Conservation (phyloP, 2,888 invertebrate species). For the Phengaris arion region DNA sequence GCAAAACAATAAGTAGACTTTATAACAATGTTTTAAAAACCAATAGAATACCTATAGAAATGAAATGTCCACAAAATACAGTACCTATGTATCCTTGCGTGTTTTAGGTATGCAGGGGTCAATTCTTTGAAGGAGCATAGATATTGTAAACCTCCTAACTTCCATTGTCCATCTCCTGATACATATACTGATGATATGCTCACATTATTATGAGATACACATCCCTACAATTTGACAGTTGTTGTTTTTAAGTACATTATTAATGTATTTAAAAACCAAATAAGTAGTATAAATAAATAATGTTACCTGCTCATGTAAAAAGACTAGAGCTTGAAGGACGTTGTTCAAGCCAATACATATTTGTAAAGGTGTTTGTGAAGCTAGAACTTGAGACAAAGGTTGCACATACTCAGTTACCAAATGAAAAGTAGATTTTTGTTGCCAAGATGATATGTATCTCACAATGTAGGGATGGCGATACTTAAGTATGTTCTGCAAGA, state of each 20-base stretch:
- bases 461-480: conserved; percentile 93
- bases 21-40: not conserved
- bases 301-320: conserved; percentile 87
- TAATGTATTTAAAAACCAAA: not conserved
- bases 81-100: conserved; percentile 78
- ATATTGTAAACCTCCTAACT: conserved; percentile 91
- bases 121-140: conserved; percentile 84
- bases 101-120: conserved; percentile 82
- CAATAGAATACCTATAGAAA: not conserved
- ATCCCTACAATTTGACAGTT: conserved; percentile 69
- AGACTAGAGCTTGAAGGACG: conserved; percentile 88
- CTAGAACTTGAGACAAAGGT: conserved; percentile 84
- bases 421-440: conserved; percentile 85
- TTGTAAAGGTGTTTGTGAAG: conserved; percentile 85
- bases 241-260: not conserved
- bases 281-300: conserved; percentile 6
- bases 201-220: conserved; percentile 90
- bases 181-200: conserved; percentile 89
- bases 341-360: conserved; percentile 91
- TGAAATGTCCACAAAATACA: not conserved
- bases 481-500: conserved; percentile 88
- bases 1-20: conserved; percentile 39
- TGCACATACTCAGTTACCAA: conserved; percentile 90
- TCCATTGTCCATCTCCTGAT: conserved; percentile 91
- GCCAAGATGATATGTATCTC: conserved; percentile 89